Evolutionary conservation across 2,113 vertebrate species (phyloP).

Genomic region (Phasianus colchicus): DNA sequence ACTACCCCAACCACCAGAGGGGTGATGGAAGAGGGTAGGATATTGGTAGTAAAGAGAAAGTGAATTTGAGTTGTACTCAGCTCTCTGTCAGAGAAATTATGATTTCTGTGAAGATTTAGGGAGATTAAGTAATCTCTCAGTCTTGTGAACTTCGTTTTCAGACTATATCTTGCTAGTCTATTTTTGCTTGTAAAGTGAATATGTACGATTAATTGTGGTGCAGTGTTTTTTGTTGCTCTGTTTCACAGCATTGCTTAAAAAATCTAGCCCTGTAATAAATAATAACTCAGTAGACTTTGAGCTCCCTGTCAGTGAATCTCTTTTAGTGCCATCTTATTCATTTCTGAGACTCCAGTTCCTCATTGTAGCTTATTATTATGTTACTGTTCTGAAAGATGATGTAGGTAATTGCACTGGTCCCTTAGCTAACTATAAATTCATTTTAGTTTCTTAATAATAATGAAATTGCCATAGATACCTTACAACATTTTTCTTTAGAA

Average conservation of each 20-base stretch:
- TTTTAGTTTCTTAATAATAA: slow-evolving; percentile 56
- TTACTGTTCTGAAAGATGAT: slow-evolving; percentile 44
- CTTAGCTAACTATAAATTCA: slow-evolving; percentile 41
- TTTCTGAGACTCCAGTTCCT: slow-evolving; percentile 50
- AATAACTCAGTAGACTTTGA: slow-evolving; percentile 10
- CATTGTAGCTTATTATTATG: slow-evolving; percentile 50
- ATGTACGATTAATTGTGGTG: slow-evolving; percentile 31
- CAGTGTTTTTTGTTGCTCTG: slow-evolving; percentile 23
- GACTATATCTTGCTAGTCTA: neutral
- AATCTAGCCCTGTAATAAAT: slow-evolving; percentile 28
- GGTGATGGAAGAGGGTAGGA: neutral
- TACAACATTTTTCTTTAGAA: slow-evolving; percentile 57
- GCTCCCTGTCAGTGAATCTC: slow-evolving; percentile 45
- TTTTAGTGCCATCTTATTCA: slow-evolving; percentile 57
- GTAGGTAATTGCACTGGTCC: slow-evolving; percentile 26
- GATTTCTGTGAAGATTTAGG: neutral
- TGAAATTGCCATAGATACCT: slow-evolving; percentile 37
- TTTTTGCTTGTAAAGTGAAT: slow-evolving; percentile 15
- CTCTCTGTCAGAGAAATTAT: fast-evolving
- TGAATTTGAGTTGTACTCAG: neutral
- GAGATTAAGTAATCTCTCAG: neutral
- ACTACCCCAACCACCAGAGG: neutral
- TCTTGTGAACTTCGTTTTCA: neutral
- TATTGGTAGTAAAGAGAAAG: neutral
- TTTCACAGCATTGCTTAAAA: slow-evolving; percentile 46